Conservation (phyloP, 2,888 invertebrate genomes). For the Embidobia sp. region DNA sequence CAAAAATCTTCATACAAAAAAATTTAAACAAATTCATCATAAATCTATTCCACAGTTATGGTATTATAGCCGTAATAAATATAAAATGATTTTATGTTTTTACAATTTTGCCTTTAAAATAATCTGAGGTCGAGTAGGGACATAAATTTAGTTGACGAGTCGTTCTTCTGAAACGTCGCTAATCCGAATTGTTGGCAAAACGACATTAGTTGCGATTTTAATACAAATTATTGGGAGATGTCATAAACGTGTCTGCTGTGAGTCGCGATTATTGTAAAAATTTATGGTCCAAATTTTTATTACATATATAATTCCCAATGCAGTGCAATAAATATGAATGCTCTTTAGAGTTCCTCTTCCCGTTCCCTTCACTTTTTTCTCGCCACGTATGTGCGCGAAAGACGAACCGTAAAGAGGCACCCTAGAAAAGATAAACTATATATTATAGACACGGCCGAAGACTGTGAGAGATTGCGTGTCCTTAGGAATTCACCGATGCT, state of each 20-base stretch:
- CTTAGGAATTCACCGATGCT: slow-evolving; percentile 65
- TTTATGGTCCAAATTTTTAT: slow-evolving; percentile 56
- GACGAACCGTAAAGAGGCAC: slow-evolving; percentile 55
- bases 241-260: slow-evolving; percentile 24
- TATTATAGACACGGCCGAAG: slow-evolving; percentile 35
- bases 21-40: too few relatives aligned
- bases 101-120: too few relatives aligned
- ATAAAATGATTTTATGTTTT: too few relatives aligned
- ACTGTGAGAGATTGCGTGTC: slow-evolving; percentile 38
- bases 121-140: too few relatives aligned
- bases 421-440: slow-evolving; percentile 40
- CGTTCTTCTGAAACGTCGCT: not conserved
- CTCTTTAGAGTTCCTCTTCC: slow-evolving; percentile 1
- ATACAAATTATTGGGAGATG: slow-evolving; percentile 11
- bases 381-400: slow-evolving; percentile 38
- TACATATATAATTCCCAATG: slow-evolving; percentile 63
- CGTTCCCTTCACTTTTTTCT: slow-evolving; percentile 5
- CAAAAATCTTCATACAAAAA: too few relatives aligned
- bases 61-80: too few relatives aligned
- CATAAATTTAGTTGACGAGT: not conserved
- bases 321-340: slow-evolving; percentile 63
- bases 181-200: slow-evolving; percentile 12
- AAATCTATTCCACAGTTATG: too few relatives aligned
- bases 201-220: slow-evolving; percentile 12
- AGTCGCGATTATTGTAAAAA: slow-evolving; percentile 42